These are phyloP conservation scores for Neodiprion virginianus DNA, from an alignment of 1,140 invertebrate genomes.

Conservation along the genomic window DNA sequence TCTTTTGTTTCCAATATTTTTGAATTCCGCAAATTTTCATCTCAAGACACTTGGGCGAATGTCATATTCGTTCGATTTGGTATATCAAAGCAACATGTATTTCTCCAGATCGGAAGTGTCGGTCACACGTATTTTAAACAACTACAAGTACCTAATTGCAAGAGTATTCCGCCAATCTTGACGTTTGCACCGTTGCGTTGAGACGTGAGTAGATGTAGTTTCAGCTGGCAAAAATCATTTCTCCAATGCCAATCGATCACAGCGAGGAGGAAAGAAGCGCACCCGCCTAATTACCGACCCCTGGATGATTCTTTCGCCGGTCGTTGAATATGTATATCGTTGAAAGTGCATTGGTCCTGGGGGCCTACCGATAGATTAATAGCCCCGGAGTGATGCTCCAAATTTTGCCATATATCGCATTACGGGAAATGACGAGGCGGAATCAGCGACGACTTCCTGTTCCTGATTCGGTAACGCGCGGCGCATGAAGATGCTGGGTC, in stretches of 20 bases:
- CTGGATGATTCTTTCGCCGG: constrained; percentile 19
- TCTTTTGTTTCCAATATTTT: too few species aligned
- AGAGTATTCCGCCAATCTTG: too few species aligned
- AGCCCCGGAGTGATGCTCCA: constrained; percentile 55
- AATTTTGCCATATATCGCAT: constrained; percentile 51
- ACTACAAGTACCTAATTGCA: too few species aligned
- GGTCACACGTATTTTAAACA: too few species aligned
- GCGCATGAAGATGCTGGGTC: not conserved
- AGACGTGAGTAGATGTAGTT: too few species aligned
- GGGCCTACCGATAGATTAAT: constrained; percentile 59
- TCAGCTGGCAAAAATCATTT: constrained; percentile 28
- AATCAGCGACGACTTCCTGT: constrained; percentile 42
- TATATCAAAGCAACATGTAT: too few species aligned
- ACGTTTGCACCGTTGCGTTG: too few species aligned
- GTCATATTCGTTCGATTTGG: too few species aligned
- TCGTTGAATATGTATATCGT: constrained; percentile 52
- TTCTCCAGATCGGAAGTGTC: too few species aligned
- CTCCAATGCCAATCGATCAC: constrained; percentile 32
- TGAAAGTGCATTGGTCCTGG: constrained; percentile 56
- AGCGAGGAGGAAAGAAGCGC: constrained; percentile 24
- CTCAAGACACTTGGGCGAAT: too few species aligned
- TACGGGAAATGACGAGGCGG: constrained; percentile 48
- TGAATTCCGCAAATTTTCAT: too few species aligned
- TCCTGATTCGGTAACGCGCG: not conserved
- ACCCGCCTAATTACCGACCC: constrained; percentile 38